Evolutionary conservation across 2,888 invertebrate genomes (phyloP), one percentile per base, ranked within the genome.

Genomic region (Phania funesta): DNA sequence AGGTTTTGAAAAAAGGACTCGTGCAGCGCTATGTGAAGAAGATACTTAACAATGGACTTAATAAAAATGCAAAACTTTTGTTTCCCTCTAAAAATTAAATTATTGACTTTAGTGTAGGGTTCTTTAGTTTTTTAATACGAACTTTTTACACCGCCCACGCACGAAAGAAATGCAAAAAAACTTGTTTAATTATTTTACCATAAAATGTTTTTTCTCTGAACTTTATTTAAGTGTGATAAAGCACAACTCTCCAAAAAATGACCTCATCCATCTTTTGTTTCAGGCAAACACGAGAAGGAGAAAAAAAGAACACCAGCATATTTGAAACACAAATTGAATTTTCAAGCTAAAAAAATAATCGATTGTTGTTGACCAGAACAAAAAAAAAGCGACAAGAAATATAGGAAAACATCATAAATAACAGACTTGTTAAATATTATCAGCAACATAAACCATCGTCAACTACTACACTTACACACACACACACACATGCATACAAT

Each of bases 361-460:
- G 64, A 44, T 35, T 64, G 44, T 54, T 35, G 54, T 35, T 32
- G 52, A 46, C 6, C 18, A 44, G 18, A 16, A 29, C 32, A 73
- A n/a, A 62, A 52, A 13, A 62, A 62, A 26, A 3, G 7, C 16
- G 35, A 35, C 0, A 5, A 54, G 24, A 35, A 1, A 16, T 38
- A 18, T 7, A 11, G 9, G 3, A 29, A 20, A 26, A 13, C 29
- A 62, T 41, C 35, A 56, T 46, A 65, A 65, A 65, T 54, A 18
- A 64, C 9, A 7, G 44, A 46, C 46, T 56, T 74, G 56, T 65
- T 56, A 64, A 65, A 56, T 56, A 11, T 64, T 56, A 65, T 65
- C 64, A 56, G 46, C 54, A 24, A 56, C 54, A 54, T 46, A 54
- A 74, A 24, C 16, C 52, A 74, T 32, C 16, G 24, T 32, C 62